Evolutionary conservation across 2,797 vertebrate genomes (phyloP), one percentile per base, ranked within the genome.

Genomic region (Pangasius krempfi): DNA sequence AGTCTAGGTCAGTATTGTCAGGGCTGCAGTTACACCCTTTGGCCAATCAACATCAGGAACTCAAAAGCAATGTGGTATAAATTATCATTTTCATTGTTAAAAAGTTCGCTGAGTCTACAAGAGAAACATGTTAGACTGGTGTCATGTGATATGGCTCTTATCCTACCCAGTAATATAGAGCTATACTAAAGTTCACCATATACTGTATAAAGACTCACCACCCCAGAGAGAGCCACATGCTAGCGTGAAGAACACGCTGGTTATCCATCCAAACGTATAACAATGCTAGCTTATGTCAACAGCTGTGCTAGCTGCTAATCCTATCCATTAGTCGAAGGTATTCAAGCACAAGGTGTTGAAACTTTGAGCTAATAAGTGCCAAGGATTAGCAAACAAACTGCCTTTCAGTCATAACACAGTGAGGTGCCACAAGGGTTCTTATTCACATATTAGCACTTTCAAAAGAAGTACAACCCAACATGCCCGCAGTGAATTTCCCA

Each of bases 251-350:
- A 72, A 72, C 47, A 70, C 2, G 8, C 70, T 25, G 20, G 60
- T 37, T 85, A 70, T 68, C 27, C 27, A n/a, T 25, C 83, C 86
- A 73, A 89, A 86, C 25, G 14, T 88, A 81, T 44, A 83, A 70
- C 76, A 85, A 70, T 83, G 79, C 52, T 89, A 84, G 50, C 25
- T 47, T 79, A 73, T 78, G 85, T 91, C 89, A 90, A 78, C 91
- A 89, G 87, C 37, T 60, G 44, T 50, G 73, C 56, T 60, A 80
- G 40, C 79, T 80, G 62, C 58, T 90, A 90, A 90, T 87, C 86
- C 87, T 25, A 25, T 79, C 50, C 79, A 88, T 90, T 87, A 84
- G 89, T 91, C 89, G 81, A 13, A 60, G 82, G 62, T 84, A 88
- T 84, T 86, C 70, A 86, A 83, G 88, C 89, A 86, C 87, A 90